Percentiles rank a stretch among this genome's conserved stretches.
Evolutionary conservation across 2,797 vertebrate species (phyloP).

Genomic region (Pelodytes ibericus): DNA sequence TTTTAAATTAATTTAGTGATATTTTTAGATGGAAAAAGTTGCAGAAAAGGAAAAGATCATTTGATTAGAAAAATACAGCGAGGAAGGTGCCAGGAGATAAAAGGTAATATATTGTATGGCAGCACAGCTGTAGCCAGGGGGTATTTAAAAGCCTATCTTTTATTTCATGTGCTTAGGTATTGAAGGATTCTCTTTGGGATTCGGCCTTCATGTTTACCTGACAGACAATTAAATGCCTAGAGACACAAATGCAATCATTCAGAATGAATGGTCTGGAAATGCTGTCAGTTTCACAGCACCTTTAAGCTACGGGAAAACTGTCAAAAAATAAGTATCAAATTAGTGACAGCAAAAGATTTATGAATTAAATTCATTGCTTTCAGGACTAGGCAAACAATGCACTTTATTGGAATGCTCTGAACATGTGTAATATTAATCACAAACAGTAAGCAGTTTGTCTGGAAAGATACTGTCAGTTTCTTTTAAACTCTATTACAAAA

Average conservation of each 20-base stretch:
- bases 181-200: slow-evolving; percentile 40
- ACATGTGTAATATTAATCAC: not conserved
- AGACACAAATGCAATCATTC: slow-evolving; percentile 49
- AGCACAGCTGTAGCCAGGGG: slow-evolving; percentile 6
- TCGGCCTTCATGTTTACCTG: slow-evolving; percentile 39
- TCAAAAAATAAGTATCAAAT: slow-evolving; percentile 34
- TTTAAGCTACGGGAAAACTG: slow-evolving; percentile 14
- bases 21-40: slow-evolving; percentile 6
- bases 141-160: slow-evolving; percentile 14
- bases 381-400: not conserved
- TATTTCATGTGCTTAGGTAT: slow-evolving; percentile 14
- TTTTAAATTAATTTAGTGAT: slow-evolving; percentile 3
- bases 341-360: slow-evolving; percentile 40
- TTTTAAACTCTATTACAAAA: slow-evolving; percentile 3
- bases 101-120: slow-evolving; percentile 2
- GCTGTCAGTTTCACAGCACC: slow-evolving; percentile 24
- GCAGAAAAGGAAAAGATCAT: not conserved
- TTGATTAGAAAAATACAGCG: not conserved
- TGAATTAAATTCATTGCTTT: slow-evolving; percentile 17
- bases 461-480: not conserved
- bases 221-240: slow-evolving; percentile 39
- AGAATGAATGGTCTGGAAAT: slow-evolving; percentile 15
- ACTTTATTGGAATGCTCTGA: not conserved
- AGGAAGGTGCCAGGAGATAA: slow-evolving; percentile 1
- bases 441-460: not conserved